These are phyloP conservation scores for Crotalus tigris DNA, from an alignment of 2,113 vertebrate species.

Conservation along the genomic window DNA sequence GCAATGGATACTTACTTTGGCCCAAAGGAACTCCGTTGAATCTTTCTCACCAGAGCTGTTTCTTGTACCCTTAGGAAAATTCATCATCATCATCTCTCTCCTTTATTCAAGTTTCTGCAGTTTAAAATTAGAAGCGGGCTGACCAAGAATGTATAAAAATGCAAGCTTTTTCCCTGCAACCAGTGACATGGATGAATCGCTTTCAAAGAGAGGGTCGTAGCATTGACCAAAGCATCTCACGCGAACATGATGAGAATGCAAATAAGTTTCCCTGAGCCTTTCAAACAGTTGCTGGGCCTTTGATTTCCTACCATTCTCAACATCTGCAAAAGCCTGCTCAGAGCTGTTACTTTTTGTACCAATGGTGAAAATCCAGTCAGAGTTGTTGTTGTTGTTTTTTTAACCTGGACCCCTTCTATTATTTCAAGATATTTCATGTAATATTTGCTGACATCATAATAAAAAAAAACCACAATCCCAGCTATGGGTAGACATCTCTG, in stretches of 20 bases:
- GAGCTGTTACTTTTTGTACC: too few species aligned
- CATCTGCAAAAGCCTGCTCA: too few species aligned
- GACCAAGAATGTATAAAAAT: slow-evolving; percentile 1
- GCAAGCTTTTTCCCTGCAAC: background rate
- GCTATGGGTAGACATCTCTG: background rate
- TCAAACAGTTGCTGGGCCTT: background rate
- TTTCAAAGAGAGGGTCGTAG: background rate
- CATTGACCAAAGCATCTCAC: background rate
- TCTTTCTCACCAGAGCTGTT: background rate
- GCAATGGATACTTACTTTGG: background rate
- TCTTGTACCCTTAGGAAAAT: background rate
- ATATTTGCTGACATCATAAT: background rate
- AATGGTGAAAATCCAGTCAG: too few species aligned
- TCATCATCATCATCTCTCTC: background rate
- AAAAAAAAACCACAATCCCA: background rate
- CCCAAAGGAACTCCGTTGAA: background rate
- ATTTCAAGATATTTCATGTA: background rate
- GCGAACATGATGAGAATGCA: background rate
- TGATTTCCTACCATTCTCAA: background rate
- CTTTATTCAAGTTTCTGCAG: background rate
- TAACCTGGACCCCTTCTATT: background rate
- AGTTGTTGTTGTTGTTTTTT: background rate
- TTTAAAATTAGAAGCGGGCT: background rate
- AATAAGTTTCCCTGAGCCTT: background rate
- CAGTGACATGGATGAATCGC: slow-evolving; percentile 1